phyloP scores from a whole-genome alignment of 2,888 invertebrate species.

The Pharmacophagus antenor region DNA sequence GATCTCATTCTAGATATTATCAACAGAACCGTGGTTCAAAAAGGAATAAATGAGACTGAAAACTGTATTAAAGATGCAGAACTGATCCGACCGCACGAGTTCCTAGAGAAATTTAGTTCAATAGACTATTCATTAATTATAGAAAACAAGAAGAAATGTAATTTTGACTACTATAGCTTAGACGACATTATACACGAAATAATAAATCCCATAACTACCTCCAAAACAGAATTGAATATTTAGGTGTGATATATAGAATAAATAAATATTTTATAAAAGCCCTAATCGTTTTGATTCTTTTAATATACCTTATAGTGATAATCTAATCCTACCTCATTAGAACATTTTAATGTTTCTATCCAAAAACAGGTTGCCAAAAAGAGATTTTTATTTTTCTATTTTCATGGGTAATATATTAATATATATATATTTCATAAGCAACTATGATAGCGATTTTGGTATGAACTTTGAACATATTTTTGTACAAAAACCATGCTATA shows the following conservation, averaged over 20 bases:
- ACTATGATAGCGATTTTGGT: no score
- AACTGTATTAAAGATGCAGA: neutral
- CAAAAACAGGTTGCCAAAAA: no score
- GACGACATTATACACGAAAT: slow-evolving; percentile 37
- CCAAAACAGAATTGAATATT: slow-evolving; percentile 22
- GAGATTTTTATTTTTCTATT: no score
- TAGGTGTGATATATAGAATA: slow-evolving; percentile 28
- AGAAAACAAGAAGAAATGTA: slow-evolving; percentile 80
- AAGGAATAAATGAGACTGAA: slow-evolving; percentile 3
- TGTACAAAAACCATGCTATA: no score
- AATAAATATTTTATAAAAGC: slow-evolving; percentile 40
- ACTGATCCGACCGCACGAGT: slow-evolving; percentile 40
- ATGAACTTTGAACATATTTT: no score
- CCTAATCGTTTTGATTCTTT: neutral
- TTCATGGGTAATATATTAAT: no score
- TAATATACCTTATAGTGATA: no score
- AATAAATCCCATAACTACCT: slow-evolving; percentile 25
- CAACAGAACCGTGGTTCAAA: slow-evolving; percentile 39
- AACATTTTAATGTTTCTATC: no score
- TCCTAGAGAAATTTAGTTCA: slow-evolving; percentile 46
- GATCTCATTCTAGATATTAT: slow-evolving; percentile 79
- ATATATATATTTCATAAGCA: no score
- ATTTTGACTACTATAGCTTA: slow-evolving; percentile 78
- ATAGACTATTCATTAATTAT: slow-evolving; percentile 78
- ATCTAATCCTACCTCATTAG: no score